Evolutionary conservation across 2,797 vertebrate species (phyloP), one percentile per base, ranked within the genome.

Genomic region (Crotalus adamanteus): DNA sequence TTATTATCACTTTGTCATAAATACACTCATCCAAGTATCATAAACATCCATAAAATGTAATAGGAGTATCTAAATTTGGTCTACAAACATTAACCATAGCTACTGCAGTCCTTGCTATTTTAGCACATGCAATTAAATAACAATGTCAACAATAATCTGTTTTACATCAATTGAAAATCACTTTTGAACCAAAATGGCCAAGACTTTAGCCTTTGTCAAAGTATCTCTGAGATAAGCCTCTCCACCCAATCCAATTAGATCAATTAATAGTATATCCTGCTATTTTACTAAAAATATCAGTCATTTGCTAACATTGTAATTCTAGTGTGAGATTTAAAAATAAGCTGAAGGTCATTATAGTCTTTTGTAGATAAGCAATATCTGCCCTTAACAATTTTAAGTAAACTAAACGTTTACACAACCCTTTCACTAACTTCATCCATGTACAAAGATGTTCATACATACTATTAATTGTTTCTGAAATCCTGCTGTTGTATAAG

Each of bases 401-500:
- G 31, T 53, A 53, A 53, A 53, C 51, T 53, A 9, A 53, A 53
- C 51, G 31, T 37, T 37, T 37, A 37, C 14, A 31, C 6, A 69
- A 69, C 65, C 6, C 65, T 69, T 31, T 69, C 65, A 69, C 59
- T 60, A 60, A 60, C 22, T 69, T 69, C 65, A 31, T 18, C 37
- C 37, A 42, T 42, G 42, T 8, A 78, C 69, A 78, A 37, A 42
- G 69, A 78, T 73, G 31, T 37, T 42, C 37, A 3, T 78, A 42
- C 73, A 78, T 78, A 78, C 7, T 78, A 78, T 22, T 42, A 42
- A 78, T 42, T 42, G 7, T 78, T 78, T 56, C 57, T 95, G 86
- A 60, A 61, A 14, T 37, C 25, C 93, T 83, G 92, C 93, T 93
- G 91, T 93, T 88, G 89, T 56, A 93, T 90, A 94, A 93, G 63